Evolutionary conservation across 2,113 vertebrate genomes (phyloP).

Genomic region (Mirza zaza): DNA sequence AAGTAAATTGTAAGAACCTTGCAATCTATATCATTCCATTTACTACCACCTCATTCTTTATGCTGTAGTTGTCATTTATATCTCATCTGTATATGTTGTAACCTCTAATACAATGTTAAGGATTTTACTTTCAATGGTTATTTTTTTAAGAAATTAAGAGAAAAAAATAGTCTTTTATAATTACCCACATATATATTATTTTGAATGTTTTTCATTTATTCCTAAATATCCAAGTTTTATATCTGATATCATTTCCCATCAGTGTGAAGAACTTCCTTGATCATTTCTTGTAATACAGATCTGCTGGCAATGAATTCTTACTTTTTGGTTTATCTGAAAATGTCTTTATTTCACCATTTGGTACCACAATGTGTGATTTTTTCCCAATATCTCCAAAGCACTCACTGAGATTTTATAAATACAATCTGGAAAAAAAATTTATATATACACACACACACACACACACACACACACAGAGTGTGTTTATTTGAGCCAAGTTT

Average conservation of each 20-base stretch:
- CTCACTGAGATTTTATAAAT: background rate
- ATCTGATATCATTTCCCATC: background rate
- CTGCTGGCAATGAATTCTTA: background rate
- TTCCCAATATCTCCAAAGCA: background rate
- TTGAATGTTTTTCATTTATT: conserved; percentile 18
- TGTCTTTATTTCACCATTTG: background rate
- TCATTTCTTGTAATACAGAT: background rate
- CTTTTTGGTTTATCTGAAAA: background rate
- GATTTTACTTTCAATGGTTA: background rate
- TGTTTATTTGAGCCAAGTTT: background rate
- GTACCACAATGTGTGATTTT: background rate
- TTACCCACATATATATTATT: background rate
- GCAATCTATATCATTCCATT: background rate
- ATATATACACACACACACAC: too few relatives aligned
- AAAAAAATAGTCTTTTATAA: background rate
- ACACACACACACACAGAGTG: too few relatives aligned
- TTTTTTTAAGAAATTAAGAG: background rate
- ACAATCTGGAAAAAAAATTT: background rate
- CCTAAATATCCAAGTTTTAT: background rate
- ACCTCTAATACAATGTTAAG: background rate
- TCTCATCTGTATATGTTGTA: background rate
- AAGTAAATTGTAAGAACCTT: background rate
- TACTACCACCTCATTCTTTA: background rate
- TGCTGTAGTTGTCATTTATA: background rate
- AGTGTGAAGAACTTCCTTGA: background rate